phyloP scores from a whole-genome alignment of 2,113 vertebrate species.

The Cavia porcellus region DNA sequence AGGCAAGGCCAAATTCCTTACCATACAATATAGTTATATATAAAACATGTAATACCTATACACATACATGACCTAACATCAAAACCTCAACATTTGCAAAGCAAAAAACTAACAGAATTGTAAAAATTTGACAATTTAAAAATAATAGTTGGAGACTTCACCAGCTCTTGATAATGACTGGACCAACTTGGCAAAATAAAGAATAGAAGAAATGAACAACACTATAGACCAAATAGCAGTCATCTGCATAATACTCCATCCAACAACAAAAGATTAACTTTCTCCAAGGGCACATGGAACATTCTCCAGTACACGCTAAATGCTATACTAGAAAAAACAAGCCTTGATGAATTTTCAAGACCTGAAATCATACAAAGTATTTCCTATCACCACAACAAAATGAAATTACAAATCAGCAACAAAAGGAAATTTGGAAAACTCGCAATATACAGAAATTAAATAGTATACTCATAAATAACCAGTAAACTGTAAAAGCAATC shows the following conservation, averaged over 20 bases:
- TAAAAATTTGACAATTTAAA: neutral
- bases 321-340: neutral
- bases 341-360: neutral
- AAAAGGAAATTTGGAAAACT: neutral
- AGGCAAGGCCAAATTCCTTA: neutral
- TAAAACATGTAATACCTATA: neutral
- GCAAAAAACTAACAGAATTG: neutral
- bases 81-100: neutral
- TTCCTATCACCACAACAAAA: neutral
- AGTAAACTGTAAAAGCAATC: neutral
- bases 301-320: neutral
- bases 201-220: neutral
- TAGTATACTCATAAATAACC: neutral
- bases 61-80: neutral
- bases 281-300: neutral
- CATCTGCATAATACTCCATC: neutral
- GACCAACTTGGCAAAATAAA: neutral
- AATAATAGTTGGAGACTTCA: neutral
- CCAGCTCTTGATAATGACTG: neutral
- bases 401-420: neutral
- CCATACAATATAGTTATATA: neutral
- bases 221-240: neutral
- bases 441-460: neutral
- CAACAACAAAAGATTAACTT: neutral
- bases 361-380: neutral